Evolutionary conservation across 2,113 vertebrate genomes (phyloP).

Genomic region (Odocoileus virginianus): DNA sequence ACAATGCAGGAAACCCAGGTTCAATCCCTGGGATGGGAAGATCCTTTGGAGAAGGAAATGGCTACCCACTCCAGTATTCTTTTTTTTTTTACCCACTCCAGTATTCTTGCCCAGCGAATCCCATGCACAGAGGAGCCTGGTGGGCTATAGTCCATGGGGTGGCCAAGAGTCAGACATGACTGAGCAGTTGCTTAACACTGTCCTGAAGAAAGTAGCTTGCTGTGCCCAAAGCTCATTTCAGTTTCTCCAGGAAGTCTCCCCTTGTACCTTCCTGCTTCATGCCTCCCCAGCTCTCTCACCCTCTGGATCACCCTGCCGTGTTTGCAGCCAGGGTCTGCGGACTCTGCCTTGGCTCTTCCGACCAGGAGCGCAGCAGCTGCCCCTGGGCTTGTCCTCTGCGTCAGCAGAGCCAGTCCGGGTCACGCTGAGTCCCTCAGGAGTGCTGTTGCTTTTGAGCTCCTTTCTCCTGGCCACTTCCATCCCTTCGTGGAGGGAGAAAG

Average conservation of each 20-base stretch:
- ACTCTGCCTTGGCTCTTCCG: background rate
- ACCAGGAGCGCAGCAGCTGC: background rate
- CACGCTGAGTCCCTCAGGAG: background rate
- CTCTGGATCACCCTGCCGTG: background rate
- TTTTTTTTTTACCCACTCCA: background rate
- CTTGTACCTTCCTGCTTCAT: rapidly evolving
- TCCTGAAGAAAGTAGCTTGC: background rate
- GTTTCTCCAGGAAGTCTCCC: background rate
- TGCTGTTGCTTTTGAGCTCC: background rate
- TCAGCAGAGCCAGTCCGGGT: background rate
- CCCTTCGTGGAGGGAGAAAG: background rate
- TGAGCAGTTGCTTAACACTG: background rate
- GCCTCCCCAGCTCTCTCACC: background rate
- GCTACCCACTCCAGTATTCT: background rate
- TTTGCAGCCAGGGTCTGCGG: background rate
- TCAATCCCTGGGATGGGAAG: background rate
- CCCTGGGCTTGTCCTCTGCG: background rate
- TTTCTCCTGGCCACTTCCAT: background rate
- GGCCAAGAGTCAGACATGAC: background rate
- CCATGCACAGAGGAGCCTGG: background rate
- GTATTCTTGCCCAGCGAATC: background rate
- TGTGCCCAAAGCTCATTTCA: background rate
- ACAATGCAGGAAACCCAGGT: background rate
- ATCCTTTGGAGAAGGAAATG: background rate
- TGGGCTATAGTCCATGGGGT: background rate